Base-by-base conservation (phyloP, 1,140 invertebrate genomes). In the Schlechtendalia chinensis region DNA sequence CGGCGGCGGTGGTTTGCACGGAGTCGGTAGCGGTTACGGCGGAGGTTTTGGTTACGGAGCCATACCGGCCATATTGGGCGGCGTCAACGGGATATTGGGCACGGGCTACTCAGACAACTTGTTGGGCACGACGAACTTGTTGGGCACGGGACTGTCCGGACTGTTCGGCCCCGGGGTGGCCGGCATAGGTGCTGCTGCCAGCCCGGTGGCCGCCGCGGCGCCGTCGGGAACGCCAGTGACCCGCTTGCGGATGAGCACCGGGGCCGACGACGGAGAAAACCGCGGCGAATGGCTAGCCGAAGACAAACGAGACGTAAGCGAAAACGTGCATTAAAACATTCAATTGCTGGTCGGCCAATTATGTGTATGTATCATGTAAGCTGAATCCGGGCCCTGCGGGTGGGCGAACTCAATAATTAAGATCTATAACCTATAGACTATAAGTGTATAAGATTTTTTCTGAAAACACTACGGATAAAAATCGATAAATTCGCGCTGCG, bases 31-130 rank as follows among this genome's bases (percentile, higher is more conserved):
- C 16, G 29, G 32, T 1, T 0, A 5, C 16, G 22, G 8, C 8
- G 32, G 72, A 14, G 29, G 53, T 58, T 75, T 75, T 39, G 74
- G 75, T 45, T 61, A 63, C 5, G 75, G 75, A 1, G 75, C 58
- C n/a, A 16, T 79, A 10, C 75, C 75, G 12, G 47, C 75, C 14
- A 79, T 79, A 58, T 32, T 79, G 10, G 58, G 58, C 10, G 75
- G 75, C 17, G 75, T 79, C 58, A 79, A 79, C 22, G 45, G 75
- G n/a, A 61, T 79, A 47, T 27, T 79, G 32, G 58, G 75, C 8
- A 79, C 75, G 4, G 75, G 75, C 1, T n/a, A n/a, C n/a, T n/a
- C n/a, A n/a, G n/a, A n/a, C n/a, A n/a, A n/a, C n/a, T 24, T 79
- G 17, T 61, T 79, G n/a, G 75, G 75, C 32, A 79, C 75, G 4